phyloP scores from a whole-genome alignment of 37 sponge, comb jelly and placozoan genomes.

The Agelas oroides region DNA sequence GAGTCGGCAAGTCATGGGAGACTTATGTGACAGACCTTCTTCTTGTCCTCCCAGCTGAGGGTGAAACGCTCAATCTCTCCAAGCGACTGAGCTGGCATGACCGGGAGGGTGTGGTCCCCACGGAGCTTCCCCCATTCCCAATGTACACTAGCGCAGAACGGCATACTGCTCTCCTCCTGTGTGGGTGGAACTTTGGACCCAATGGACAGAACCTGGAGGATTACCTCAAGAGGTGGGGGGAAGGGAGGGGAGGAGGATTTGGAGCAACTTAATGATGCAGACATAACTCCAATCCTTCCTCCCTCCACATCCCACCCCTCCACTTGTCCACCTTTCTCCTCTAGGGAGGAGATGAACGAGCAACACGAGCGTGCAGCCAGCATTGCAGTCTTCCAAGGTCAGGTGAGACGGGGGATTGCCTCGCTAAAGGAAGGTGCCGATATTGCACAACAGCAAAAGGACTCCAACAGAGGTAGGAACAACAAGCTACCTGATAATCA shows the following conservation, averaged over 20 bases:
- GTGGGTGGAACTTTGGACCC: conserved; percentile 76
- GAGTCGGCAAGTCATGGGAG: no score
- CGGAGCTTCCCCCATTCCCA: conserved; percentile 36
- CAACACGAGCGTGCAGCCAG: conserved; percentile 83
- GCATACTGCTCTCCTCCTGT: conserved; percentile 50
- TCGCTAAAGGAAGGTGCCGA: conserved; percentile 72
- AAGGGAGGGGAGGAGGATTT: neutral
- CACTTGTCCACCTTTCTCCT: no score
- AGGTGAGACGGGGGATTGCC: conserved; percentile 53
- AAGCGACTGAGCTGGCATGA: conserved; percentile 37
- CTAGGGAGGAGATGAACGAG: conserved; percentile 69
- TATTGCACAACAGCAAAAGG: conserved; percentile 7
- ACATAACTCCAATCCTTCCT: neutral
- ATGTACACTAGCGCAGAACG: conserved; percentile 29
- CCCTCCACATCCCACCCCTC: no score
- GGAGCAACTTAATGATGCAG: neutral
- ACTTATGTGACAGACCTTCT: no score
- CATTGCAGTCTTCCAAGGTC: conserved; percentile 81
- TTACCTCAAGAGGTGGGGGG: conserved; percentile 64
- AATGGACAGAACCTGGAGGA: conserved; percentile 44
- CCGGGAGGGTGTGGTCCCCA: neutral
- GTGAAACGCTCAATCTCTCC: neutral
- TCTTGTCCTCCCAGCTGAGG: no score
- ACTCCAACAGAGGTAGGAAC: conserved; percentile 30
- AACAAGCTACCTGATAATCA: neutral